Evolutionary conservation across 1,140 invertebrate genomes (phyloP).

Genomic region (Drosophila melanica): DNA sequence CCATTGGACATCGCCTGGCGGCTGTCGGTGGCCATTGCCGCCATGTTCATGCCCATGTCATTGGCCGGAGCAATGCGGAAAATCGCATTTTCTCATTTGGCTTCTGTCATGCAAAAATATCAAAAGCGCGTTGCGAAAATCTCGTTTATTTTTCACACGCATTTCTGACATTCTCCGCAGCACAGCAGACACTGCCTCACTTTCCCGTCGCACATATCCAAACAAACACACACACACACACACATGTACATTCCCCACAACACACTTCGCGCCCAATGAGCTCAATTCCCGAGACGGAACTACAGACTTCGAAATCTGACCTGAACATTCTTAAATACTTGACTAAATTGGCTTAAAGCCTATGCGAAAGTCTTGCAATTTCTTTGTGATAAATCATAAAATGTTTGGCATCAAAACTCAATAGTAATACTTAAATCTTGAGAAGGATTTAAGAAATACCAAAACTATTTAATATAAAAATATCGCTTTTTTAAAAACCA

Average conservation of each 20-base stretch:
- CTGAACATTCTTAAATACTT: conserved; percentile 29
- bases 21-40: conserved; percentile 39
- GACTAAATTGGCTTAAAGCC: conserved; percentile 26
- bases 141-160: conserved; percentile 82
- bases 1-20: conserved; percentile 66
- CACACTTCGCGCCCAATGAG: conserved; percentile 10
- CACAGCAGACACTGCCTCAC: conserved; percentile 12
- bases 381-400: background rate
- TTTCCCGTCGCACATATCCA: conserved; percentile 3
- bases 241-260: conserved; percentile 12
- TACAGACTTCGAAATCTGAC: conserved; percentile 25
- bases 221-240: conserved; percentile 5
- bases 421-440: no score
- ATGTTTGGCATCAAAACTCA: background rate
- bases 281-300: conserved; percentile 42
- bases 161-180: conserved; percentile 70
- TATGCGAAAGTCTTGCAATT: conserved; percentile 9
- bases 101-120: conserved; percentile 82
- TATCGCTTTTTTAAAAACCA: no score
- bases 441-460: no score
- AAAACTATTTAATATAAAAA: no score
- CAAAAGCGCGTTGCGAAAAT: conserved; percentile 79
- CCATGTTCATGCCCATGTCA: conserved; percentile 74
- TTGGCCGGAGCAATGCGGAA: conserved; percentile 80
- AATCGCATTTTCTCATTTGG: conserved; percentile 82